Percentiles rank a stretch among this genome's conserved stretches.
These are phyloP conservation scores for Halyomorpha halys DNA, from an alignment of 1,140 invertebrate genomes.

Conservation along the genomic window DNA sequence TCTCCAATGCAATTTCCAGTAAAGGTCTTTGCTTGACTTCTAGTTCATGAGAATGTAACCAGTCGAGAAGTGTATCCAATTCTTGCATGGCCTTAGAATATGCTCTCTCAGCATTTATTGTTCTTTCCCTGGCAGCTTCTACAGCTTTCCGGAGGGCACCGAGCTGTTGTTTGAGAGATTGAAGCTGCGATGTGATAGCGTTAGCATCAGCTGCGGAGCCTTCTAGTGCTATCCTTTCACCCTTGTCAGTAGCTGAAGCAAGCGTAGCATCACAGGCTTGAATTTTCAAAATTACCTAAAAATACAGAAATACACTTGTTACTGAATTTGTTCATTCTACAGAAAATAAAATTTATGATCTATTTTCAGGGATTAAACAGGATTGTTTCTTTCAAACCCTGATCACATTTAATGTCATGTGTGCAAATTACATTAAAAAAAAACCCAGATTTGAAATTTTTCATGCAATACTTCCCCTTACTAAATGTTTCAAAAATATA, in stretches of 20 bases:
- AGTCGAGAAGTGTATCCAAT: constrained; percentile 68
- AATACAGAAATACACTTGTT: no score
- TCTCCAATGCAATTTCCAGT: constrained; percentile 62
- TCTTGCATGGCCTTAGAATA: constrained; percentile 60
- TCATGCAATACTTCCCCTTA: no score
- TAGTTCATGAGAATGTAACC: constrained; percentile 75
- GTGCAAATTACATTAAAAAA: no score
- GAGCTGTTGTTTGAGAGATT: constrained; percentile 68
- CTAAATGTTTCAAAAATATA: no score
- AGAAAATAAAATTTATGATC: no score
- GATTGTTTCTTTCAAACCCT: no score
- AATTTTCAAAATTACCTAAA: constrained; percentile 58
- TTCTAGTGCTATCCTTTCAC: constrained; percentile 80
- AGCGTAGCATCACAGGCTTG: constrained; percentile 81
- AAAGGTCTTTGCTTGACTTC: constrained; percentile 70
- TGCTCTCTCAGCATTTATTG: constrained; percentile 79
- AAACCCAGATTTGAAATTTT: no score
- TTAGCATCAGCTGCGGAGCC: constrained; percentile 76
- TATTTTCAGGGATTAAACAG: no score
- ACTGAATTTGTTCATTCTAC: no score
- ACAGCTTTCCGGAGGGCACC: constrained; percentile 56
- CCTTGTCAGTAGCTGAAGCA: constrained; percentile 78
- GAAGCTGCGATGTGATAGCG: constrained; percentile 74
- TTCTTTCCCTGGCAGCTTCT: constrained; percentile 73
- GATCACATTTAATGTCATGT: no score